Evolutionary conservation across 2,797 vertebrate species (phyloP).

Genomic region (Argya squamiceps): DNA sequence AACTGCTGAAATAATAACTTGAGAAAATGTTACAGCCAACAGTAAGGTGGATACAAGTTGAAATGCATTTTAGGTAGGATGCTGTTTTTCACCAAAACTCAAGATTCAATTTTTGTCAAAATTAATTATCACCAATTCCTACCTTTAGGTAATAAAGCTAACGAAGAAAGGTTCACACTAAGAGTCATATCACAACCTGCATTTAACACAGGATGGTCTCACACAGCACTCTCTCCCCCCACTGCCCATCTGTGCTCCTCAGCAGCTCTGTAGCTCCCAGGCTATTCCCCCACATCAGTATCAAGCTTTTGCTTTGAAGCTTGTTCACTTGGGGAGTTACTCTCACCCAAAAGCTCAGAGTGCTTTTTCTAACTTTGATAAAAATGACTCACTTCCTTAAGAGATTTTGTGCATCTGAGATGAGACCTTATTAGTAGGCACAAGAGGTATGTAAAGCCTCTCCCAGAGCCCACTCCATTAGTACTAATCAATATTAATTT

Average conservation of each 20-base stretch:
- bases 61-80: neutral
- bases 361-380: neutral
- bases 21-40: neutral
- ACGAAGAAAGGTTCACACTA: neutral
- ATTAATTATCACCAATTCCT: neutral
- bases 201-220: neutral
- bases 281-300: neutral
- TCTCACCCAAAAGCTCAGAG: neutral
- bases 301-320: neutral
- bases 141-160: neutral
- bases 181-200: neutral
- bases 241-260: neutral
- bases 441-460: neutral
- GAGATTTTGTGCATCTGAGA: neutral
- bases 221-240: neutral
- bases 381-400: neutral
- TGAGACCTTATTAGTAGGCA: neutral
- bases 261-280: neutral
- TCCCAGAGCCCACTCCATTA: neutral
- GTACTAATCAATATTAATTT: conserved; percentile 27
- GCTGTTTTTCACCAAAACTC: neutral
- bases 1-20: neutral
- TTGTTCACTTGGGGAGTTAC: neutral
- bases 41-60: neutral
- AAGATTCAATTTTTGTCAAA: neutral